Conservation (phyloP, 2,797 vertebrate species). For the Chiloscyllium punctatum region DNA sequence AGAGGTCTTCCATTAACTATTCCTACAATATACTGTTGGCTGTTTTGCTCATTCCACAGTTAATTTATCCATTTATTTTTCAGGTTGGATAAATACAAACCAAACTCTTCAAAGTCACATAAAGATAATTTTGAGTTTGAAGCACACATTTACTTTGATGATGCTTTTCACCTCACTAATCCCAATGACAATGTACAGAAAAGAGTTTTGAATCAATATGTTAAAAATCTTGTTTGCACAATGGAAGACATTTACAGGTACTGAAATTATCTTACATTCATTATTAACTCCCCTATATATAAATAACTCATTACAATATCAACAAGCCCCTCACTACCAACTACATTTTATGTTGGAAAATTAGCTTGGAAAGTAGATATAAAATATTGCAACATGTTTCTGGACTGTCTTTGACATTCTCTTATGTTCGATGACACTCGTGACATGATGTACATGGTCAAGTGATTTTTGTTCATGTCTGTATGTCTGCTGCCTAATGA, state of each 20-base stretch:
- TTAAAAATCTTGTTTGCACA: conserved; percentile 55
- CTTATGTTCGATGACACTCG: not conserved
- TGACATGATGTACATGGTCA: not conserved
- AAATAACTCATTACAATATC: not conserved
- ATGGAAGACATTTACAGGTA: conserved; percentile 68
- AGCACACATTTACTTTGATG: conserved; percentile 65
- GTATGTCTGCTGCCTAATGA: not conserved
- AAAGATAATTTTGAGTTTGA: conserved; percentile 68
- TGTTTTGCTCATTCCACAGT: not conserved
- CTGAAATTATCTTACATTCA: conserved; percentile 32
- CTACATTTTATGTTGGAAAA: not conserved
- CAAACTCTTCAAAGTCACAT: conserved; percentile 61
- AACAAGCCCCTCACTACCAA: not conserved
- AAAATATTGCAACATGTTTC: not conserved
- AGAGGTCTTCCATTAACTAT: not conserved
- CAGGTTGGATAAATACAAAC: conserved; percentile 68
- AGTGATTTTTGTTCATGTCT: not conserved
- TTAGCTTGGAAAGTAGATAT: not conserved
- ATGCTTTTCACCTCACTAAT: conserved; percentile 52
- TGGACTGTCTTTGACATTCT: not conserved
- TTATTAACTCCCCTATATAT: not conserved
- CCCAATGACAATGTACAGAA: conserved; percentile 47
- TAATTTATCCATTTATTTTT: conserved; percentile 40
- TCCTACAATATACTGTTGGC: not conserved
- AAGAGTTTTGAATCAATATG: conserved; percentile 60